Evolutionary conservation across 2,797 vertebrate genomes (phyloP), one percentile per base, ranked within the genome.

Genomic region (Microchirus variegatus): DNA sequence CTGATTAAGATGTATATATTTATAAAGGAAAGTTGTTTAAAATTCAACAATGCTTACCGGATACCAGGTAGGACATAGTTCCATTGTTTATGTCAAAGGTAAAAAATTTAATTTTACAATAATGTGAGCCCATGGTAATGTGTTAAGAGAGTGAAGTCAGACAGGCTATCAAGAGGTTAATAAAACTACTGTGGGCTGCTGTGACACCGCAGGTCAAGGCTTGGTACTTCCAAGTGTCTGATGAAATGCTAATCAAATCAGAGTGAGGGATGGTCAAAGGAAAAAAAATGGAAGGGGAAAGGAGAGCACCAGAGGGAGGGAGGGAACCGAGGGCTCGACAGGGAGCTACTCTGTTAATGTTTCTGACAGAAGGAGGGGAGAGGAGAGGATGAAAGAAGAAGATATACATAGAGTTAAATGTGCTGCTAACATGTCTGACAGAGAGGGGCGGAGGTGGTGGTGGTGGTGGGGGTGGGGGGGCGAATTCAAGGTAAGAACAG

Each of bases 151-250:
- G 48, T 15, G 22, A 19, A 59, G 22, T 13, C 42, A 53, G 57
- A 42, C 35, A 22, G 52, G 54, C 62, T 49, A 62, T 66, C 31
- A 47, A 57, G 66, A 59, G 70, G 76, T 72, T 61, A 78, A 75
- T 74, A 78, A 77, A 61, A 77, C 72, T 51, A 70, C 49, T 43
- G 47, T 15, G n/a, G 55, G 59, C 47, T 52, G 19, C 55, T 45
- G 43, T 69, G 15, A 42, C 15, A 67, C 63, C 60, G 70, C 18
- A 63, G 87, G 82, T 90, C 89, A 91, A 89, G 84, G 85, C 78
- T 85, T 72, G 60, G 47, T 48, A 61, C 70, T 68, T 73, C 48
- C 60, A 57, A 53, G 31, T 57, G 40, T 75, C 70, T 81, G 74
- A 88, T 84, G 63, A 84, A 78, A 73, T 71, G 80, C 75, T 78